These are phyloP conservation scores for Pseudorasbora parva DNA, from an alignment of 2,113 vertebrate genomes.

Conservation along the genomic window DNA sequence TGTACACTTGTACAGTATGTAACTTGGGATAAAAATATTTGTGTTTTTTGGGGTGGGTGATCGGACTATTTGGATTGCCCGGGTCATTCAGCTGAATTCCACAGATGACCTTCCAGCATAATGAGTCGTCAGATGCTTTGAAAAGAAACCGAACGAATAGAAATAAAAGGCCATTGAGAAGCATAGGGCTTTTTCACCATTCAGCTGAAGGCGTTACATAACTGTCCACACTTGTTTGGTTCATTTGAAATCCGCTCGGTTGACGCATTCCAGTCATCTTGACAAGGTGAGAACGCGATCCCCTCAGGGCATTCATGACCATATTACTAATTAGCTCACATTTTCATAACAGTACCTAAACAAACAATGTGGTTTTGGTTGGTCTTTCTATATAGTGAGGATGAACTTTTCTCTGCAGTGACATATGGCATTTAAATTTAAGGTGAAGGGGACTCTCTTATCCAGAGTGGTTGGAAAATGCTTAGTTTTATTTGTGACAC, in stretches of 20 bases:
- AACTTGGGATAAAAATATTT: background rate
- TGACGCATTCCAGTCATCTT: conserved; percentile 65
- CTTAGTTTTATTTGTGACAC: background rate
- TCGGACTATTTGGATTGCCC: background rate
- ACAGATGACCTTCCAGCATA: conserved; percentile 56
- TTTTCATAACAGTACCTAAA: conserved; percentile 63
- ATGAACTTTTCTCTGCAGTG: background rate
- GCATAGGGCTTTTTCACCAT: conserved; percentile 51
- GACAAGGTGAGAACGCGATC: conserved; percentile 63
- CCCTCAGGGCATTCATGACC: conserved; percentile 60
- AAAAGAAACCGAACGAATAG: conserved; percentile 57
- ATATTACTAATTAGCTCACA: conserved; percentile 63
- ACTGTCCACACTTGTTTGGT: conserved; percentile 70
- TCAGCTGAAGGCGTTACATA: conserved; percentile 69
- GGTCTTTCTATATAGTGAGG: background rate
- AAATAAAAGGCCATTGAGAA: conserved; percentile 68
- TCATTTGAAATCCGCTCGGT: conserved; percentile 70
- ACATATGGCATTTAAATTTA: background rate
- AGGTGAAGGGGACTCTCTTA: background rate
- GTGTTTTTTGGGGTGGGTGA: background rate
- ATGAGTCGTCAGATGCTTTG: conserved; percentile 69
- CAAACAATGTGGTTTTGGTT: conserved; percentile 9
- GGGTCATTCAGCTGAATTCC: conserved; percentile 54
- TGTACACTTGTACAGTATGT: background rate
- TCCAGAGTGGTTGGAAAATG: background rate